Conservation (phyloP, 2,113 vertebrate species). For the Caranx melampygus region DNA sequence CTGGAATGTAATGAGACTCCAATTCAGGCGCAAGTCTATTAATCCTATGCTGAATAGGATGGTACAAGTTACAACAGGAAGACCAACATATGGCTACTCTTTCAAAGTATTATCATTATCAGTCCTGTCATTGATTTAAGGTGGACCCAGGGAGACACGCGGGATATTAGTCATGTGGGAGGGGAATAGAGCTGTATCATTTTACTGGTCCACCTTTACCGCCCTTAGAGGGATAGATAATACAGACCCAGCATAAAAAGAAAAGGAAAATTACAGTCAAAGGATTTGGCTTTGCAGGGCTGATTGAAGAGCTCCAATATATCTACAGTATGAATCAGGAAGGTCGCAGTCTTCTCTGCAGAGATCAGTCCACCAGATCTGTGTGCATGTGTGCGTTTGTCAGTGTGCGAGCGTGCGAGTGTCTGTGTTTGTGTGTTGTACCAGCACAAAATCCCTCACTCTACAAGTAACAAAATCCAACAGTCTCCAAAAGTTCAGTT, state of each 20-base stretch:
- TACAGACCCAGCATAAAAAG: conserved; percentile 16
- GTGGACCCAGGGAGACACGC: conserved; percentile 33
- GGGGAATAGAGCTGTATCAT: conserved; percentile 20
- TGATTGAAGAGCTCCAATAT: conserved; percentile 10
- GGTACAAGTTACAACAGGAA: conserved; percentile 55
- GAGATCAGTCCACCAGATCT: conserved; percentile 30
- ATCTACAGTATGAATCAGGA: conserved; percentile 21
- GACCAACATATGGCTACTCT: conserved; percentile 12
- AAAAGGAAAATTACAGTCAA: conserved; percentile 23
- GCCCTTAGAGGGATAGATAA: conserved; percentile 34
- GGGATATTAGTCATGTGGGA: conserved; percentile 24
- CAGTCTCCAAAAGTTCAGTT: conserved; percentile 50
- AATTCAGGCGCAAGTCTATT: conserved; percentile 47
- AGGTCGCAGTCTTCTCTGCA: conserved; percentile 9
- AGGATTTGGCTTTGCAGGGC: conserved; percentile 40
- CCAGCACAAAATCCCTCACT: conserved; percentile 24
- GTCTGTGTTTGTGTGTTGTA: conserved; percentile 27
- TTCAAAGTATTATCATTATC: conserved; percentile 32
- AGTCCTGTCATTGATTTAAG: conserved; percentile 61
- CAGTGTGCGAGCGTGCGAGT: background rate
- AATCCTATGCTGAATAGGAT: conserved; percentile 46
- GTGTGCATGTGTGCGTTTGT: conserved; percentile 43
- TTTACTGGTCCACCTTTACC: conserved; percentile 40
- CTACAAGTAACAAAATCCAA: conserved; percentile 47
- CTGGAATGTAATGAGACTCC: conserved; percentile 55